Conservation (phyloP, 2,888 invertebrate genomes). For the Cecidostiba fungosa region DNA sequence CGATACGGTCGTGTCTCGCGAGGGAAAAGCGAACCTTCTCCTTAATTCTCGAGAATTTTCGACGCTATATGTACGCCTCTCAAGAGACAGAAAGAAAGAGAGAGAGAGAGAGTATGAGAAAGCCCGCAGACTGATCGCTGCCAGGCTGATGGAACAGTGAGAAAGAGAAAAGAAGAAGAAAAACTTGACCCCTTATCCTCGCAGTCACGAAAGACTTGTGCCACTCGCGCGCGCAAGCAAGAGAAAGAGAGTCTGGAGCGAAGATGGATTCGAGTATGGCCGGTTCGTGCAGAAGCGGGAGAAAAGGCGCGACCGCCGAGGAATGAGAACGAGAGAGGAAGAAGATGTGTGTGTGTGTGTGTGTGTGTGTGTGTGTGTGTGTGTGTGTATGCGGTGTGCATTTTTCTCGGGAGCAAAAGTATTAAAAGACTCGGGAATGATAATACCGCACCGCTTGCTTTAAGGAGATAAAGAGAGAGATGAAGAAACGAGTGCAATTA, state of each 20-base stretch:
- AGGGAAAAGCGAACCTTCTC: background rate
- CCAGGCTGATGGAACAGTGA: background rate
- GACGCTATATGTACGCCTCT: background rate
- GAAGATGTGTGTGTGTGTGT: background rate
- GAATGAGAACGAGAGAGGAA: slow-evolving; percentile 12
- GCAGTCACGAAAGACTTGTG: slow-evolving; percentile 25
- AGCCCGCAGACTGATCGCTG: slow-evolving; percentile 4
- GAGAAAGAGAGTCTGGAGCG: background rate
- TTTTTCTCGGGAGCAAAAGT: background rate
- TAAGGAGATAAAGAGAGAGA: background rate
- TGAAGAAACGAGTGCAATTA: background rate
- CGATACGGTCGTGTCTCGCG: too few species aligned
- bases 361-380: background rate
- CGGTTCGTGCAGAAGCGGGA: background rate
- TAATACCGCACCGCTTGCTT: background rate
- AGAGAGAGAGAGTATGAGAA: background rate
- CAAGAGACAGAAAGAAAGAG: background rate
- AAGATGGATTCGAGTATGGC: background rate
- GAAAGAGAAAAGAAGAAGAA: slow-evolving; percentile 7
- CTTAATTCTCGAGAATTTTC: slow-evolving; percentile 16
- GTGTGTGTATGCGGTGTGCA: background rate
- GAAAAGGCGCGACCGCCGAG: background rate
- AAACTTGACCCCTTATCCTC: slow-evolving; percentile 22
- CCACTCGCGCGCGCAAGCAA: background rate
- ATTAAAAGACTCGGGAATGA: background rate